Base-by-base conservation (phyloP, 2,888 invertebrate genomes). In the Elegia similella region DNA sequence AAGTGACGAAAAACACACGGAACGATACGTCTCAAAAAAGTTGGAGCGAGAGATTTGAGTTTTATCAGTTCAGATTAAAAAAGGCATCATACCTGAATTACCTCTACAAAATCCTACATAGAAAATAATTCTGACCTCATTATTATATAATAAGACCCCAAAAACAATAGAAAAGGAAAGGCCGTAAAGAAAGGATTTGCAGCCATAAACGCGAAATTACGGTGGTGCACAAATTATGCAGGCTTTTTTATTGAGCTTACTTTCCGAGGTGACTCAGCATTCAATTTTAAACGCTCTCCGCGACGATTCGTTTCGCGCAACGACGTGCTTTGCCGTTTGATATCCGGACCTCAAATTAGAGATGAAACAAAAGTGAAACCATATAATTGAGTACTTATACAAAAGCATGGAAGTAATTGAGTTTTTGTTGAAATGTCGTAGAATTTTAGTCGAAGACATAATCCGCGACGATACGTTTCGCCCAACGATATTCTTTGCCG, bases 181-280 rank as follows among this genome's bases (percentile, higher is more conserved):
- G 44, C 23, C 38, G 29, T 56, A 48, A 56, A 56, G 29, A 48
- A 48, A 50, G 48, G 56, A 56, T 50, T 56, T 48, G 56, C 42
- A 23, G 10, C 48, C 42, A 56, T 56, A 56, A 56, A 56, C 48
- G 48, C 17, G 30, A 29, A 56, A 54, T 38, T 48, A 50, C 56
- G 56, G 56, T 48, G 48, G 48, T 48, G 48, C 48, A 30, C 56
- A 56, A 56, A 56, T 56, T 56, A 56, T 56, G 42, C 56, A 56
- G 56, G 42, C 56, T 56, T 56, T 48, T 56, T 48, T 56, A 56
- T 56, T 48, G 42, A 30, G 38, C 48, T 48, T 48, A 56, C 42
- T 56, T 48, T 42, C 38, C 48, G 48, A 56, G 30, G 48, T 42
- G 48, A 47, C 48, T 56, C 56, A 56, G 56, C 56, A 47, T 56